A percentile compares a stretch with the other conserved stretches of the same genome.
Evolutionary conservation across 2,797 vertebrate species (phyloP).

Genomic region (Micropoecilia bifurca): DNA sequence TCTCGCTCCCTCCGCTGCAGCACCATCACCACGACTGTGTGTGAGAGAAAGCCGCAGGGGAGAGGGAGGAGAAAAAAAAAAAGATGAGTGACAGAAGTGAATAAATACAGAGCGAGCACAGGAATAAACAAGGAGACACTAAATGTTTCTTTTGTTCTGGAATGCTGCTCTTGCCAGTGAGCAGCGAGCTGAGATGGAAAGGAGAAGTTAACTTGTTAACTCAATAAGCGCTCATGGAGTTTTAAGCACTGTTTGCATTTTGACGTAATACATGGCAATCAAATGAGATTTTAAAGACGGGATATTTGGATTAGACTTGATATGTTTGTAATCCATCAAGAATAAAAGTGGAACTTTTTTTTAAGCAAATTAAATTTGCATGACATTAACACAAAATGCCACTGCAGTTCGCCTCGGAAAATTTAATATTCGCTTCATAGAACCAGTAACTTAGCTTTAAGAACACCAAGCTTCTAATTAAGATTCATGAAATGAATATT

Average conservation of each 20-base stretch:
- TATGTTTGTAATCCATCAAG: conserved; percentile 13
- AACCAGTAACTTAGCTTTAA: not conserved
- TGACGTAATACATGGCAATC: conserved; percentile 50
- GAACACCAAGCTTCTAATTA: not conserved
- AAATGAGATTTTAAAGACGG: conserved; percentile 33
- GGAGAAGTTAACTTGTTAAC: conserved; percentile 54
- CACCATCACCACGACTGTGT: conserved; percentile 84
- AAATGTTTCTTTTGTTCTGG: conserved; percentile 79
- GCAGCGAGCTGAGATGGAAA: conserved; percentile 19
- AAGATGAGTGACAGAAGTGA: conserved; percentile 83
- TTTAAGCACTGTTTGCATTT: conserved; percentile 42
- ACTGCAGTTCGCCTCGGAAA: not conserved
- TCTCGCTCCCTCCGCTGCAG: conserved; percentile 80
- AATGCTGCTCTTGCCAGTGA: conserved; percentile 49
- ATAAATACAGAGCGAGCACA: conserved; percentile 80
- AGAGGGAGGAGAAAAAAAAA: conserved; percentile 66
- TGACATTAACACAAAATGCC: not conserved
- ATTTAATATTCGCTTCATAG: not conserved
- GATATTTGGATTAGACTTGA: conserved; percentile 37
- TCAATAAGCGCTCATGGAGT: conserved; percentile 44
- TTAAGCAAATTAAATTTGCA: conserved; percentile 11
- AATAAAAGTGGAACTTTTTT: conserved; percentile 16
- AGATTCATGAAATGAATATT: conserved; percentile 20
- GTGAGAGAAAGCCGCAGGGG: conserved; percentile 87
- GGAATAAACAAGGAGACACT: conserved; percentile 84